Evolutionary conservation across 2,113 vertebrate species (phyloP).

Genomic region (Illadopsis cleaveri): DNA sequence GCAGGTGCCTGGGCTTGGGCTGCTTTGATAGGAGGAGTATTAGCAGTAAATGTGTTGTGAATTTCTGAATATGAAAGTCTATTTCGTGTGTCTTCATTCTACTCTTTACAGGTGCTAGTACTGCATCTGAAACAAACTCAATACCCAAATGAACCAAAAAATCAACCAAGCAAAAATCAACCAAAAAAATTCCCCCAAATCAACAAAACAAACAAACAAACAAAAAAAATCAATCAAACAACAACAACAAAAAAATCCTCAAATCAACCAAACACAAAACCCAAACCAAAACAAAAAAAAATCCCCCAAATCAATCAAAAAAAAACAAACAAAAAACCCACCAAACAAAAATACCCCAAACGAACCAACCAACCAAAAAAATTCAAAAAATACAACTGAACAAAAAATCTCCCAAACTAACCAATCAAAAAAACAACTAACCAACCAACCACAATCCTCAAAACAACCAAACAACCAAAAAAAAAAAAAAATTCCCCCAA

Average conservation of each 20-base stretch:
- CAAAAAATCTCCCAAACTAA: too few species aligned
- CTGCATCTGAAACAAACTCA: neutral
- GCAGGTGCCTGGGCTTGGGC: neutral
- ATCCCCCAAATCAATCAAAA: neutral
- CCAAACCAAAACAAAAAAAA: neutral
- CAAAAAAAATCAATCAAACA: too few species aligned
- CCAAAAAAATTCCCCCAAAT: too few species aligned
- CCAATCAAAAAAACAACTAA: too few species aligned
- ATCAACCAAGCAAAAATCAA: neutral
- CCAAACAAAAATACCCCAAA: too few species aligned
- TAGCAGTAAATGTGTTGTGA: neutral
- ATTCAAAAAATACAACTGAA: too few species aligned
- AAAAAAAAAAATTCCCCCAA: neutral
- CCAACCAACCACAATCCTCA: too few species aligned
- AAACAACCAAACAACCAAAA: neutral
- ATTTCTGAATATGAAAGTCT: neutral
- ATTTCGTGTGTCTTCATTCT: neutral
- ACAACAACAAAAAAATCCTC: too few species aligned
- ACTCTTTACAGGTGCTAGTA: neutral
- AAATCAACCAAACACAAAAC: too few species aligned
- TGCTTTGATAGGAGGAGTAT: neutral
- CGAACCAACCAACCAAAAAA: too few species aligned
- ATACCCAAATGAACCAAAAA: neutral
- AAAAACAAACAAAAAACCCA: too few species aligned
- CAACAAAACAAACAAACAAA: neutral